Evolutionary conservation across 2,888 invertebrate genomes (phyloP), one percentile per base, ranked within the genome.

Genomic region (Lysandra bellargus): DNA sequence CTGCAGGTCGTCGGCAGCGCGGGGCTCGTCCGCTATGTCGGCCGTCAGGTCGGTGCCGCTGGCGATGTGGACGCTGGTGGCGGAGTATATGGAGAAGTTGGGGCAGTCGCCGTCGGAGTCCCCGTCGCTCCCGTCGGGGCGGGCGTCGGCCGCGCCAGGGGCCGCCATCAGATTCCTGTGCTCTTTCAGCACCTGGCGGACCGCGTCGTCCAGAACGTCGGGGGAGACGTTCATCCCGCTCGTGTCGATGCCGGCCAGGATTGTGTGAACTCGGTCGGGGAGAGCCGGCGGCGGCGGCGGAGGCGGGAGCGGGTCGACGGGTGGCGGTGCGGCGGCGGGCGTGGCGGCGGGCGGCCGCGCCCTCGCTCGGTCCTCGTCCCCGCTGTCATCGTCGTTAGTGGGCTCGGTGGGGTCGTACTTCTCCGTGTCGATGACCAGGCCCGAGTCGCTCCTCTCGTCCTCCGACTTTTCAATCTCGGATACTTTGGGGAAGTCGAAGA

Each of bases 21-120:
- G 33, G 14, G 76, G 83, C 76, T 80, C 81, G 75, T 80, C 69
- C 7, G 84, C 83, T 23, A 81, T 78, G 30, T 85, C 84, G 49
- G 83, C 84, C 17, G 81, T 80, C n/a, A 83, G 79, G 30, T 82
- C 83, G 40, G 86, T 83, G 81, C 93, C 95, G 83, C 96, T 95
- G 0, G 97, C 97, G 78, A 97, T 95, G 83, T 97, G 96, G 86
- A 97, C 96, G 81, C 97, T 97, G 84, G 97, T 96, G 9, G 97
- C 96, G 0, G 98, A 98, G 90, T 98, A 98, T 83, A 98, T 97
- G 14, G 97, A 97, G 88, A 97, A 97, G 89, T 98, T 98, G 4
- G 98, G 98, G 89, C 98, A 98, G 84, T 97, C 97, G 1, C 97
- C 96, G 79, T 96, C 96, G 30, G 95, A 95, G 78, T 91, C 92